Base-by-base conservation (phyloP, 2,888 invertebrate species). In the Dicranocentrus wangi region DNA sequence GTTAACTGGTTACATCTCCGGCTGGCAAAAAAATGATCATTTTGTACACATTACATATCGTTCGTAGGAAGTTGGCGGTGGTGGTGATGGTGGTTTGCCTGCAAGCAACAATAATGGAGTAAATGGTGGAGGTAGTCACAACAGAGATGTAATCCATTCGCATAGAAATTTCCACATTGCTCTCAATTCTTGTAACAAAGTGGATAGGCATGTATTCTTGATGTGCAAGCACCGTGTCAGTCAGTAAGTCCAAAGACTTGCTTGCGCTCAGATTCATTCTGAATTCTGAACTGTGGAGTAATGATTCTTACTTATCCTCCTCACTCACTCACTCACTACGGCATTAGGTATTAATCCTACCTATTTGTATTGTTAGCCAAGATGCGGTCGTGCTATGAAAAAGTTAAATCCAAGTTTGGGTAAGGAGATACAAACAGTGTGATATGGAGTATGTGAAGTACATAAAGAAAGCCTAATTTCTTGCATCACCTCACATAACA, bases 351-450 rank as follows among this genome's bases (percentile, higher is more conserved):
- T 39, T 28, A 69, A 21, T 21, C 21, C 19, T 28, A 25, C 27
- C 13, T 43, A 21, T 65, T 39, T 21, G 39, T 27, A 51, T 68
- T 27, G n/a, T 47, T 42, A 15, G 70, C n/a, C 63, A 51, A 51
- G 42, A 78, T 78, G 78, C 69, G 70, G 13, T 70, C 70, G 15
- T 78, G 78, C 79, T 85, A 85, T 80, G 82, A 80, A 71, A 82
- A 65, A 77, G 82, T 83, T 42, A 84, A 83, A 66, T 69, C 82
- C 28, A 84, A 82, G 77, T 69, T 82, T 63, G 83, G 83, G 85
- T 85, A 80, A 83, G 83, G 42, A 39, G 13, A 13, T 8, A 23
- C 55, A 10, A 15, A 55, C 23, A 55, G 19, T 51, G 3, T n/a
- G n/a, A 7, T 23, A 19, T 69, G 28, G 47, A 3, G 15, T n/a